Evolutionary conservation across 2,888 invertebrate species (phyloP).

Genomic region (Nomada ferruginata): DNA sequence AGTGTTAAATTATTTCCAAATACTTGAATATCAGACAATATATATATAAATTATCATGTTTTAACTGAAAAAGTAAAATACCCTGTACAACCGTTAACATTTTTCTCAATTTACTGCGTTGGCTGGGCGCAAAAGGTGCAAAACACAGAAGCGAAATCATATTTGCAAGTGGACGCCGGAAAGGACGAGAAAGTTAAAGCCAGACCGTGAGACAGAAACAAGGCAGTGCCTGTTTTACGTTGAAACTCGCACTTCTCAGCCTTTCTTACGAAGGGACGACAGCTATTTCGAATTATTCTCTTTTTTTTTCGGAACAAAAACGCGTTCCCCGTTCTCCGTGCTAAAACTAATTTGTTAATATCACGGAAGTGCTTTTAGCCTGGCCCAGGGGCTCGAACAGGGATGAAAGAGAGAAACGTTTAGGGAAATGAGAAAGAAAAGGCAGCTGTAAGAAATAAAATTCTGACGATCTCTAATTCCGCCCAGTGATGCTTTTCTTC

Average conservation of each 20-base stretch:
- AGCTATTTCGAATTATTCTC: not conserved
- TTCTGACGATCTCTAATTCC: conserved; percentile 42
- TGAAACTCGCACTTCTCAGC: not conserved
- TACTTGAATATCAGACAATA: too few relatives aligned
- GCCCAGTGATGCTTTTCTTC: conserved; percentile 26
- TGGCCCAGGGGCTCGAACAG: too few relatives aligned
- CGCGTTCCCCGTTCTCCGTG: too few relatives aligned
- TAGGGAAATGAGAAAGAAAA: conserved; percentile 29
- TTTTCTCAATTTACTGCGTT: not conserved
- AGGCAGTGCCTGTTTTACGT: conserved; percentile 5
- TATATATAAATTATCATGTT: too few relatives aligned
- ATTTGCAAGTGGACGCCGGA: conserved; percentile 31
- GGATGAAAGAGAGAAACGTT: not conserved
- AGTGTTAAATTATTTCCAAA: too few relatives aligned
- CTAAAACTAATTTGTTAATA: conserved; percentile 30
- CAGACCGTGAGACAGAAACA: conserved; percentile 10
- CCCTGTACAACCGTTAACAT: too few relatives aligned
- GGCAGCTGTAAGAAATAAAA: conserved; percentile 18
- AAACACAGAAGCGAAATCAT: conserved; percentile 39
- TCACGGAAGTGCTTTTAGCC: not conserved
- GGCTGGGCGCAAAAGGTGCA: not conserved
- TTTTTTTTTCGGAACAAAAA: not conserved
- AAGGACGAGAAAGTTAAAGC: conserved; percentile 12
- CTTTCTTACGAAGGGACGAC: not conserved
- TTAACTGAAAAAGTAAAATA: too few relatives aligned